Conservation (phyloP, 2,113 vertebrate species). For the Motacilla tschutschensis region DNA sequence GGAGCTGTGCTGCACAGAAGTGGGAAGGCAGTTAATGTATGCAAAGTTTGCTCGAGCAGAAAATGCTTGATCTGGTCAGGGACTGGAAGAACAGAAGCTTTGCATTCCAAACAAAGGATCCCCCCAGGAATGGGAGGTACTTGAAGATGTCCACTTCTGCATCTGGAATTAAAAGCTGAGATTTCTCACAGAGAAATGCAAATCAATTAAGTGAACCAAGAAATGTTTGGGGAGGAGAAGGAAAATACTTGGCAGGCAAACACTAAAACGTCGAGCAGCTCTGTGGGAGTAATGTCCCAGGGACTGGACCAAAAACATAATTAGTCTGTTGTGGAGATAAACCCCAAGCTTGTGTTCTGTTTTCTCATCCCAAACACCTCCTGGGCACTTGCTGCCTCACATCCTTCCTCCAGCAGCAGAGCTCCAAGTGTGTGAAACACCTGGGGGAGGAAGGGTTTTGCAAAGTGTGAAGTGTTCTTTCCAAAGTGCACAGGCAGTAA, state of each 20-base stretch:
- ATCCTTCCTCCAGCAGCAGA: neutral
- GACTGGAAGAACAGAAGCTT: constrained; percentile 3
- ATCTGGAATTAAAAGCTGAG: constrained; percentile 19
- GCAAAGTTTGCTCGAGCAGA: neutral
- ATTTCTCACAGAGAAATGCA: constrained; percentile 54
- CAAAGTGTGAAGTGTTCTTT: neutral
- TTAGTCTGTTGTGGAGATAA: neutral
- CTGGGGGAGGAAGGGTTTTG: neutral
- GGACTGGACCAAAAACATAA: neutral
- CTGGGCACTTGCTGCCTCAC: neutral
- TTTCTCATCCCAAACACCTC: constrained; percentile 27
- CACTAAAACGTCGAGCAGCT: neutral
- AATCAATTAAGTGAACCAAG: constrained; percentile 5
- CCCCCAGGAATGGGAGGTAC: constrained; percentile 12
- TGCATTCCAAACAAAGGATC: constrained; percentile 33
- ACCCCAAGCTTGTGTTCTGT: neutral
- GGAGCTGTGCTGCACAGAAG: neutral
- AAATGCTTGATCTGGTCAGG: neutral
- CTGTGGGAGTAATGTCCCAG: neutral
- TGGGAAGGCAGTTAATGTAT: constrained; percentile 11
- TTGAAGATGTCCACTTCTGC: constrained; percentile 20
- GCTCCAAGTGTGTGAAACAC: neutral
- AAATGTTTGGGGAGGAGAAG: constrained; percentile 10
- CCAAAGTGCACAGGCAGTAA: constrained; percentile 45
- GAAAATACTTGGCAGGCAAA: constrained; percentile 31